Base-by-base conservation (phyloP, 2,113 vertebrate species). In the Pituophis catenifer region DNA sequence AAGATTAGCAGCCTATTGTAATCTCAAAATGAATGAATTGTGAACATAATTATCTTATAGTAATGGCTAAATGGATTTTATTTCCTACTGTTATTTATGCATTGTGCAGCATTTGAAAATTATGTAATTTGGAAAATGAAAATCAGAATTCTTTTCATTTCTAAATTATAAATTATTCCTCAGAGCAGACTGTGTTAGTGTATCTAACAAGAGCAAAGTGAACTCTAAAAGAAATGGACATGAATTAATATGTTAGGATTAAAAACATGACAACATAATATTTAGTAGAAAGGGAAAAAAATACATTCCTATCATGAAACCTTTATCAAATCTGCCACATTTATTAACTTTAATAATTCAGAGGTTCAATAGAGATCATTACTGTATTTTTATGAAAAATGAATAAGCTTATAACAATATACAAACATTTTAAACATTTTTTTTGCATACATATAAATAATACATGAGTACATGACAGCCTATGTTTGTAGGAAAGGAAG, bases 301-400 rank as follows among this genome's bases (percentile, higher is more conserved):
- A 96, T 58, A 90, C 17, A 95, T 55, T 95, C 93, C 90, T 90
- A 94, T 93, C 94, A 86, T 55, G 53, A 97, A 96, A 94, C 94
- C 26, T 94, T 97, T 94, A 95, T 90, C 93, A 94, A 50, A 94
- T 95, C 70, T 89, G 94, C 92, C 57, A 95, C 81, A 62, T 86
- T 97, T 94, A 96, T 97, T 97, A 96, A 96, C 89, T 94, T 5
- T 95, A 81, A 81, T 81, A n/a, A 97, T 96, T 95, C 95, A 90
- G 93, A 96, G 15, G 48, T 92, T n/a, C 94, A 70, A 93, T 95
- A 59, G 91, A 94, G 85, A 95, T 50, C 55, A 96, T 95, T 94
- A 96, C 95, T 90, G 94, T 86, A 96, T 97, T 96, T 96, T 95
- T 44, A 17, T 54, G 70, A 95, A 91, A 21, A 48, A 89, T 95